Evolutionary conservation across 2,888 invertebrate species (phyloP).

Genomic region (Spisula solida): DNA sequence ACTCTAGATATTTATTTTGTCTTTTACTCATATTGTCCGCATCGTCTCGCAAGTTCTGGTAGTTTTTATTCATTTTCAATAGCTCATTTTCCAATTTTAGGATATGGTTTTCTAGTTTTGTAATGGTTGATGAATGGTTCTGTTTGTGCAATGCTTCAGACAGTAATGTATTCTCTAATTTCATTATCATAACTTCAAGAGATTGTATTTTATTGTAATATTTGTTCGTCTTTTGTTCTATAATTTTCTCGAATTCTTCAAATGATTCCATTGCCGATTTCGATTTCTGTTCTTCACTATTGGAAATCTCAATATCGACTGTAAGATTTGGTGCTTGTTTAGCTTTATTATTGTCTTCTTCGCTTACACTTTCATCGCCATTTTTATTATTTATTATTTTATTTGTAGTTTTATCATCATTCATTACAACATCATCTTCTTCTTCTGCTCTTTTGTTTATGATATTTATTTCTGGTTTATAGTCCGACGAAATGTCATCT

Average conservation of each 20-base stretch:
- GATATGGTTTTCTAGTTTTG: constrained; percentile 82
- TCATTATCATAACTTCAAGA: constrained; percentile 81
- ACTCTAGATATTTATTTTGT: constrained; percentile 76
- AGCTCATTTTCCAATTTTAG: constrained; percentile 83
- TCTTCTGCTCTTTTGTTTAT: neutral
- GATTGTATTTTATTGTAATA: constrained; percentile 79
- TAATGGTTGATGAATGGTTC: constrained; percentile 76
- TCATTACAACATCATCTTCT: neutral
- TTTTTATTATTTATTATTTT: neutral
- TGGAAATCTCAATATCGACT: no score
- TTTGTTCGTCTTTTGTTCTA: constrained; percentile 67
- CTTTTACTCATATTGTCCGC: constrained; percentile 75
- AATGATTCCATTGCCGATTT: neutral
- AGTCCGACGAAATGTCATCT: neutral
- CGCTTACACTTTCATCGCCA: neutral
- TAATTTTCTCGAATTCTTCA: constrained; percentile 33
- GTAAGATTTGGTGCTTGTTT: no score
- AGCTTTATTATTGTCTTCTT: neutral
- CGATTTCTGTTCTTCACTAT: neutral
- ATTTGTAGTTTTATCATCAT: neutral
- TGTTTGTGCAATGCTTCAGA: constrained; percentile 78
- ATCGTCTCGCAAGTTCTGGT: constrained; percentile 75
- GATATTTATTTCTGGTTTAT: neutral
- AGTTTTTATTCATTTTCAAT: constrained; percentile 80
- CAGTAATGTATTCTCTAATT: constrained; percentile 83